phyloP scores from a whole-genome alignment of 2,797 vertebrate genomes.

The Hyperoplus lanceolatus region DNA sequence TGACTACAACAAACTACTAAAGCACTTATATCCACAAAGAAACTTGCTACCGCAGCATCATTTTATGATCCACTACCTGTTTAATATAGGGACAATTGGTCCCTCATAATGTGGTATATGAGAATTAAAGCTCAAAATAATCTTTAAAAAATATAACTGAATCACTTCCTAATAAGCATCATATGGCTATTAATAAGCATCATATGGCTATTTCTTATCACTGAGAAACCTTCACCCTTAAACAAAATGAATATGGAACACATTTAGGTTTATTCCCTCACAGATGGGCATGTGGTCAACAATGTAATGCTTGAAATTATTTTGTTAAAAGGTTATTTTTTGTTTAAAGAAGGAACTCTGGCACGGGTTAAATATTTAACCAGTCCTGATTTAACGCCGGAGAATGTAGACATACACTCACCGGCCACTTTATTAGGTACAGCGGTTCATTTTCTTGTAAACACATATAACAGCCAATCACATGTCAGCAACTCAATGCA shows the following conservation, averaged over 20 bases:
- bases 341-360: too few relatives aligned
- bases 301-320: constrained; percentile 37
- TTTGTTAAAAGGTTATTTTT: constrained; percentile 7
- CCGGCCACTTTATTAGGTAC: too few relatives aligned
- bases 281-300: constrained; percentile 15
- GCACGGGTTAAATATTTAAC: too few relatives aligned
- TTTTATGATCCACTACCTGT: constrained; percentile 42
- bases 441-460: too few relatives aligned
- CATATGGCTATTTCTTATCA: constrained; percentile 22
- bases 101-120: constrained; percentile 27
- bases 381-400: too few relatives aligned
- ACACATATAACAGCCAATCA: too few relatives aligned
- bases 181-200: constrained; percentile 27
- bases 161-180: constrained; percentile 27
- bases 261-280: constrained; percentile 13
- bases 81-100: constrained; percentile 36
- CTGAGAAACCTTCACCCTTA: constrained; percentile 9
- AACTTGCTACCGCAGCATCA: constrained; percentile 34
- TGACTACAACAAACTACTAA: constrained; percentile 42
- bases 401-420: too few relatives aligned
- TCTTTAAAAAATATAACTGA: constrained; percentile 33
- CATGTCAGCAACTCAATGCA: too few relatives aligned
- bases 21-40: constrained; percentile 32
- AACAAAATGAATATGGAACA: constrained; percentile 8
- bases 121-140: constrained; percentile 30